phyloP scores from a whole-genome alignment of 2,113 vertebrate species.

The crab-eating macaque (Macaca fascicularis) region DNA sequence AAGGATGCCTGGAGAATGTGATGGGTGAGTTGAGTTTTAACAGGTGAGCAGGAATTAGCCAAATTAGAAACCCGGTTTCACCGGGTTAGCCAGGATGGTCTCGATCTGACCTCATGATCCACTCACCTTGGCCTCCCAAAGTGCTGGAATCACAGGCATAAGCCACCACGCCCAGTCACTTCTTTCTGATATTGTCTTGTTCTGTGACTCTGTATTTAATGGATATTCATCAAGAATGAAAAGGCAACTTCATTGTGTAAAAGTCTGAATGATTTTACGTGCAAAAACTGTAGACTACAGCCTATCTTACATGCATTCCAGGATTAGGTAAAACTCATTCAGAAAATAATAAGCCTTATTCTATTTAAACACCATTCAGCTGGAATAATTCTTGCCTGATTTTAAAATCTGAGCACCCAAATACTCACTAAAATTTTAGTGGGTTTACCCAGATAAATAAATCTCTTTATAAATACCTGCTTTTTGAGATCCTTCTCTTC shows the following conservation, averaged over 20 bases:
- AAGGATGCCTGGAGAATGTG: neutral
- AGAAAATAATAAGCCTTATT: slow-evolving; percentile 1
- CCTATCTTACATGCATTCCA: neutral
- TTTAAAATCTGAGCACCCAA: neutral
- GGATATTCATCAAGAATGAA: slow-evolving; percentile 8
- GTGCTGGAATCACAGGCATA: too few species aligned
- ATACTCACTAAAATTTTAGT: neutral
- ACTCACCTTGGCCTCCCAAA: too few species aligned
- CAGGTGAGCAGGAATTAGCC: neutral
- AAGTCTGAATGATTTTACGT: slow-evolving; percentile 9
- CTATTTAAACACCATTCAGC: neutral
- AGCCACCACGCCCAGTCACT: fast-evolving
- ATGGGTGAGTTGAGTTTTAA: neutral
- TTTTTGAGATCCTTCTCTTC: neutral
- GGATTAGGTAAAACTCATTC: neutral
- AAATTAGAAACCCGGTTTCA: neutral
- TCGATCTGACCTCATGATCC: too few species aligned
- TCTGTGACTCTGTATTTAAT: neutral
- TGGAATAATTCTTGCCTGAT: neutral
- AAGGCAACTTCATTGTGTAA: neutral
- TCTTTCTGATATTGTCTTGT: neutral
- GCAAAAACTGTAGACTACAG: neutral
- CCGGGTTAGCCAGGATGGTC: too few species aligned
- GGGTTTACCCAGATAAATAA: neutral
- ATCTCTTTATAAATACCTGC: neutral